Conservation (phyloP, 2,888 invertebrate genomes). For the Latrodectus elegans region DNA sequence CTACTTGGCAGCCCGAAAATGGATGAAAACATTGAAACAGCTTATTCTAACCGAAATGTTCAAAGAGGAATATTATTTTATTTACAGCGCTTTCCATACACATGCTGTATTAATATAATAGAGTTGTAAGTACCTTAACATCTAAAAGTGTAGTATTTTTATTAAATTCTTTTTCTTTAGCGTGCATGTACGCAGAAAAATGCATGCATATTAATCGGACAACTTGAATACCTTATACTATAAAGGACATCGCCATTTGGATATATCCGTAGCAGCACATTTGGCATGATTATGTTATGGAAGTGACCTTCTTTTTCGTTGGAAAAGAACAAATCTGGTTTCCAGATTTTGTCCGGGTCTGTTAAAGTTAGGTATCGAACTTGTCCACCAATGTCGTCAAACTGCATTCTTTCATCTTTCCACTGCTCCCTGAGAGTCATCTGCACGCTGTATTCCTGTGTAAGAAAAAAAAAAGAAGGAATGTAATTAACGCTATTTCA, state of each 20-base stretch:
- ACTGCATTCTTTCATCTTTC: constrained; percentile 86
- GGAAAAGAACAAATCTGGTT: constrained; percentile 98
- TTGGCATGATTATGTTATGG: constrained; percentile 97
- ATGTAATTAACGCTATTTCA: too few relatives aligned
- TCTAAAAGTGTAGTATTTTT: too few relatives aligned
- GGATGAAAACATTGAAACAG: too few relatives aligned
- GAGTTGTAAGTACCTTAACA: too few relatives aligned
- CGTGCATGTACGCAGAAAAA: too few relatives aligned
- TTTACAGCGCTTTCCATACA: too few relatives aligned
- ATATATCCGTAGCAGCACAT: constrained; percentile 96
- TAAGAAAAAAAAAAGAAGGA: neutral
- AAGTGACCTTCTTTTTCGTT: constrained; percentile 97
- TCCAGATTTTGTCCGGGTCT: constrained; percentile 96
- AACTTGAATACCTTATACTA: constrained; percentile 84
- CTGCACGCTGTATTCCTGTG: constrained; percentile 93
- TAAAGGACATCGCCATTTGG: constrained; percentile 95
- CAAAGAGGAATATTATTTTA: too few relatives aligned
- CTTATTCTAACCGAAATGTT: too few relatives aligned
- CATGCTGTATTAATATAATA: too few relatives aligned
- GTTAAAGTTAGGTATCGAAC: constrained; percentile 87
- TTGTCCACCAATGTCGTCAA: constrained; percentile 72
- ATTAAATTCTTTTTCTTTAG: too few relatives aligned
- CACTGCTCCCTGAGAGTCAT: constrained; percentile 98
- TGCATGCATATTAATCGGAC: too few relatives aligned
- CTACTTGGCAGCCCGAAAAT: too few relatives aligned